Evolutionary conservation across 1,140 invertebrate species (phyloP).

Genomic region (Amyelois transitella): DNA sequence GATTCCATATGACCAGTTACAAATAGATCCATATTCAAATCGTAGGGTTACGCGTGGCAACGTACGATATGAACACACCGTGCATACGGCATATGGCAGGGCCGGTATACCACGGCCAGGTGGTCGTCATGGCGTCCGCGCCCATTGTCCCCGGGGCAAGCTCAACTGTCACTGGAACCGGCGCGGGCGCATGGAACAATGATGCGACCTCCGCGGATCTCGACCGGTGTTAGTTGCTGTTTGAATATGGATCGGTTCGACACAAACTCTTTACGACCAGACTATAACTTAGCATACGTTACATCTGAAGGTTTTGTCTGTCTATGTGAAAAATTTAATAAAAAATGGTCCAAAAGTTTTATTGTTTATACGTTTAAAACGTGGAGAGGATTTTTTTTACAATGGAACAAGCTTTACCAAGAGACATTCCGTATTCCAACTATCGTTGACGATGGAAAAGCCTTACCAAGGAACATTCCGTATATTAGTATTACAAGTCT

Average conservation of each 20-base stretch:
- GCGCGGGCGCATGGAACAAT: slow-evolving; percentile 36
- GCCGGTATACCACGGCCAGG: slow-evolving; percentile 65
- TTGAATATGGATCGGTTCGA: slow-evolving; percentile 17
- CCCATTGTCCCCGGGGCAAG: slow-evolving; percentile 45
- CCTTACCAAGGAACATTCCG: no score
- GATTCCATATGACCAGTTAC: not conserved
- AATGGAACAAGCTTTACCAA: no score
- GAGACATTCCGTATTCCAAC: no score
- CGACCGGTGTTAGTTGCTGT: slow-evolving; percentile 12
- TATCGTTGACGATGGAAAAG: no score
- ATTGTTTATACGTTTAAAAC: no score
- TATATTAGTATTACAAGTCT: no score
- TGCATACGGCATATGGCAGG: slow-evolving; percentile 58
- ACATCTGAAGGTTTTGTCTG: no score
- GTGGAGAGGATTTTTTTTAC: no score
- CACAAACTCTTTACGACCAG: no score
- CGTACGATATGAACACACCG: slow-evolving; percentile 8
- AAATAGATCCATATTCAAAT: not conserved
- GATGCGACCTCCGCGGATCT: slow-evolving; percentile 21
- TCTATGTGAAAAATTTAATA: no score
- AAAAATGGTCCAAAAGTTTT: no score
- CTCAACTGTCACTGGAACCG: not conserved
- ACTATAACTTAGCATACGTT: no score
- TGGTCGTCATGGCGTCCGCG: slow-evolving; percentile 67
- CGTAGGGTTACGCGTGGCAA: slow-evolving; percentile 23